Percentiles rank a stretch among this genome's conserved stretches.
Conservation (phyloP, 2,113 vertebrate species). For the Maylandia zebra region DNA sequence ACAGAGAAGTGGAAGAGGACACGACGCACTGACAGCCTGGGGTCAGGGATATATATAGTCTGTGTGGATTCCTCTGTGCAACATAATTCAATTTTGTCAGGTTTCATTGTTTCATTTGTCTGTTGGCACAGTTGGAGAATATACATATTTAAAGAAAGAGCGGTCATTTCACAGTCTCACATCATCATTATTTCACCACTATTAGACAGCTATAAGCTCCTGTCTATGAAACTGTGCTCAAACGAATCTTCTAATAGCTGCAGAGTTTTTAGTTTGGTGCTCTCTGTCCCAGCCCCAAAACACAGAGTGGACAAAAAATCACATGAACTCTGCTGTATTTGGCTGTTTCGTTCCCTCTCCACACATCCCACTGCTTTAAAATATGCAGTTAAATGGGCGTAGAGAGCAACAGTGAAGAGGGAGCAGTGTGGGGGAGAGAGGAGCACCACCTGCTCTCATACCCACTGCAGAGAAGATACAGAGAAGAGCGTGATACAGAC, state of each 20-base stretch:
- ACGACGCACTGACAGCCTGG: conserved; percentile 48
- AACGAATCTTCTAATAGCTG: background rate
- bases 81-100: conserved; percentile 26
- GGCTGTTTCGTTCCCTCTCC: background rate
- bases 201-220: background rate
- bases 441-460: conserved; percentile 16
- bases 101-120: conserved; percentile 27
- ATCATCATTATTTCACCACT: conserved; percentile 23
- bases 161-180: background rate
- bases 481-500: background rate
- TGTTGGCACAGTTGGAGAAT: background rate
- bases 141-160: conserved; percentile 7
- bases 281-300: background rate
- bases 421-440: background rate
- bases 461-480: conserved; percentile 2
- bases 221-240: background rate
- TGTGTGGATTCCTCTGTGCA: background rate
- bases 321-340: background rate
- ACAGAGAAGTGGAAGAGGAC: conserved; percentile 46
- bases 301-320: background rate
- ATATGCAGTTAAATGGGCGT: conserved; percentile 6
- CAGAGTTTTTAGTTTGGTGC: background rate
- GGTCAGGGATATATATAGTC: conserved; percentile 60
- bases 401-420: background rate
- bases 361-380: background rate